Base-by-base conservation (phyloP, 2,888 invertebrate species). In the Argyresthia albistria region DNA sequence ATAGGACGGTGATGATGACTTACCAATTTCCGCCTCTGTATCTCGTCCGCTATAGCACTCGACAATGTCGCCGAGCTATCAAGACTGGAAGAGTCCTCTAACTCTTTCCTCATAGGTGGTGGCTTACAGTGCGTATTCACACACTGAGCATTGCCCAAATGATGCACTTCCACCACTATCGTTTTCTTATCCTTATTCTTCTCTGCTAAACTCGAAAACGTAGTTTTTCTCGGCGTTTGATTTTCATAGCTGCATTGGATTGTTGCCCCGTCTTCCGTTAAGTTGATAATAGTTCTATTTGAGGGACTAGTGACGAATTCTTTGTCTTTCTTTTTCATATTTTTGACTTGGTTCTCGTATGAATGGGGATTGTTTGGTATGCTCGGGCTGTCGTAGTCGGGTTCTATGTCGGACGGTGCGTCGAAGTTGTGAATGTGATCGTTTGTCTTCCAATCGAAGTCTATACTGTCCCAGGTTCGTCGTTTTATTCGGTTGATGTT, bases 161-260 rank as follows among this genome's bases (percentile, higher is more conserved):
- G 84, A 56, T 94, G 94, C n/a, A 94, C 93, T 73, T 94, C 94
- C 8, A 93, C 94, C 25, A 92, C 91, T 54, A 93, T 91, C 15
- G 92, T 92, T 73, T 93, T 93, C 56, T 87, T 86, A 35, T 88
- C 84, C 56, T 66, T 78, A 53, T 78, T 78, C 58, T 76, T 72
- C 54, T 61, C 66, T 25, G 60, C 54, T 58, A 70, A 70, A 57
- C 74, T 81, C 11, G 76, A 60, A 62, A 76, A 80, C 47, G 70
- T 73, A 61, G 65, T 80, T 58, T 78, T 88, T 60, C 74, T 83
- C 61, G 79, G 77, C n/a, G 76, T 65, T 51, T 77, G 73, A 54
- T 83, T 84, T 48, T 88, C 82, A 59, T 88, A 88, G 65, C 90
- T 90, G 64, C 92, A 92, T 63, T 92, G 91, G 61, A 93, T 93